Evolutionary conservation across 2,888 invertebrate genomes (phyloP), one percentile per base, ranked within the genome.

Genomic region (Halictus quadricinctus): DNA sequence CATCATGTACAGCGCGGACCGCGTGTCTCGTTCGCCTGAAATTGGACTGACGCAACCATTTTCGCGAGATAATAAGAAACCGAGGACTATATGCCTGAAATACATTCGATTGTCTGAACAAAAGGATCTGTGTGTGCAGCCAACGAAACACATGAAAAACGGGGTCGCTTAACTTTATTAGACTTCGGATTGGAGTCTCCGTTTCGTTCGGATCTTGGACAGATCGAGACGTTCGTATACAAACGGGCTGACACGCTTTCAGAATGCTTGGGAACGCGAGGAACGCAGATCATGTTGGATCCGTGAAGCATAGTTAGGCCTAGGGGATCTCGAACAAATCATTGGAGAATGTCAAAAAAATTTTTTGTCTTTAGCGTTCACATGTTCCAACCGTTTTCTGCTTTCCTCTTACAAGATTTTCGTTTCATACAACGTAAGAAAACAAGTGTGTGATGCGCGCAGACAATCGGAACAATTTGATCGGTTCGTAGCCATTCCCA

Each of bases 1-100:
- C 83, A 79, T 83, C 87, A 84, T 82, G 80, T 85, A 90, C 84
- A 89, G 72, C 81, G 86, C 81, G 82, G 82, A 83, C 82, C 90
- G 87, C 88, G 72, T 72, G 54, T 41, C 78, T 83, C 79, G 43
- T 81, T 88, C 87, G 87, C 79, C 73, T 77, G 81, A 85, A 81
- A 84, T 87, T 75, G 76, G 83, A 88, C 83, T 78, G 88, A 80
- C 83, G 74, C 74, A 25, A 83, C 83, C 79, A 82, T 36, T 81
- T 29, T 64, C 64, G 29, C 64, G 58, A 64, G 64, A 64, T 64
- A 64, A 81, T 69, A 41, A 69, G 77, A 81, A 72, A 84, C 69
- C 64, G 69, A 77, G 60, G 79, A 84, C 41, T 66, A 79, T 58
- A 58, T 86, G 54, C 43, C 60, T 64, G 70, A 86, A 72, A 64